Evolutionary conservation across 2,888 invertebrate species (phyloP), one percentile per base, ranked within the genome.

Genomic region (Ormyrus thymus): DNA sequence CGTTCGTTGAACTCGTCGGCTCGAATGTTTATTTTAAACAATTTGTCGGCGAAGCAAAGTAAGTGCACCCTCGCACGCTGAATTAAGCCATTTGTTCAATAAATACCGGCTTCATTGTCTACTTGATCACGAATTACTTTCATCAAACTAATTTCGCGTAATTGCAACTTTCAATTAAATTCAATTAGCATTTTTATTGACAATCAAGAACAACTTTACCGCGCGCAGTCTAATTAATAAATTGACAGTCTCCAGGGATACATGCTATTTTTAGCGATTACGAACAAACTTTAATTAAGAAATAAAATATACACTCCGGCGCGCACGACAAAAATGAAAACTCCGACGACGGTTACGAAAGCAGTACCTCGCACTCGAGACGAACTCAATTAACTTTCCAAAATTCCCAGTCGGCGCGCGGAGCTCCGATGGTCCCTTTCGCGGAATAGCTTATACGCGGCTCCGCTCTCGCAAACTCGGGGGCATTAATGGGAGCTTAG

Each of bases 101-200:
- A 43, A 61, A 66, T 72, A 48, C n/a, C 77, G 53, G 48, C 55
- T 13, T 72, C 55, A 55, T 66, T 45, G 72, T 58, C 46, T 51
- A 58, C 73, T 68, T 70, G 13, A 51, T 62, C 62, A n/a, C 59
- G 66, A 77, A 66, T 72, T 53, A 72, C 71, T 71, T 72, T 72
- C 66, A 78, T 78, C 48, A 78, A 68, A 62, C 68, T 56, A 53
- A 73, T 78, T 73, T 53, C 29, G 59, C 50, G 53, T 79, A 79
- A 79, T 75, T 74, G 65, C 59, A 58, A 75, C 74, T 70, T 70
- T 79, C 74, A 70, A 75, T 70, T 70, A 79, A 65, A 78, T 78
- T 68, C 55, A 78, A 78, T 78, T 73, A 46, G 68, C 51, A 75
- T 55, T 51, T 75, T 75, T 58, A 75, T 79, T 70, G 70, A 11